Evolutionary conservation across 2,888 invertebrate species (phyloP), one percentile per base, ranked within the genome.

Genomic region (Phragmatobia fuliginosa): DNA sequence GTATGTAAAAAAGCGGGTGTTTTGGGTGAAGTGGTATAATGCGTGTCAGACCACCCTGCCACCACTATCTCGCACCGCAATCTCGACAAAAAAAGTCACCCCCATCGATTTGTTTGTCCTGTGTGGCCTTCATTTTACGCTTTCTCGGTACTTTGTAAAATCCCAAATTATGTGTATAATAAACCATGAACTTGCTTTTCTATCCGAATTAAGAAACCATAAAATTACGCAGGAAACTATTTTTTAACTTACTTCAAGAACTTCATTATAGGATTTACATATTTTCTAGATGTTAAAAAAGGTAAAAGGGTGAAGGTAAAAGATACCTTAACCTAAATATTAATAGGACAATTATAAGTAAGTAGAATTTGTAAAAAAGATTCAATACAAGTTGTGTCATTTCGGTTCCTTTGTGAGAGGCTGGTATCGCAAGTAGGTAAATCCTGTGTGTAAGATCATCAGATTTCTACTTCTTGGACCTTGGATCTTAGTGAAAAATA

Each of bases 81-180:
- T 93, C 92, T 88, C 70, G 76, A 75, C 76, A 92, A 93, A 93
- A 93, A 93, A 92, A 90, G 79, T 86, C 87, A 88, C 89, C 88
- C 87, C 86, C 85, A 90, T 90, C 87, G 90, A 91, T 90, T 87
- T 90, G 85, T 91, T 92, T 91, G 87, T 87, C 90, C 89, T 91
- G 91, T 92, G 92, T 92, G 92, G 94, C 91, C 92, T 88, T 90
- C 85, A 90, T 90, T 93, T 91, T 85, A 92, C 90, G 91, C 88
- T 87, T 75, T 85, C 88, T 82, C 79, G 75, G 77, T 71, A 79
- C 85, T 85, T 85, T 88, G 86, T 87, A 79, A 80, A 72, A 75
- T 77, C 71, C 64, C 72, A 32, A 80, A 79, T 80, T 77, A 75
- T 66, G 69, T 70, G 61, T 32, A 41, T 72, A 74, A 72, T 73